These are phyloP conservation scores for Bombylius discolor DNA, from an alignment of 2,888 invertebrate species.

Conservation along the genomic window DNA sequence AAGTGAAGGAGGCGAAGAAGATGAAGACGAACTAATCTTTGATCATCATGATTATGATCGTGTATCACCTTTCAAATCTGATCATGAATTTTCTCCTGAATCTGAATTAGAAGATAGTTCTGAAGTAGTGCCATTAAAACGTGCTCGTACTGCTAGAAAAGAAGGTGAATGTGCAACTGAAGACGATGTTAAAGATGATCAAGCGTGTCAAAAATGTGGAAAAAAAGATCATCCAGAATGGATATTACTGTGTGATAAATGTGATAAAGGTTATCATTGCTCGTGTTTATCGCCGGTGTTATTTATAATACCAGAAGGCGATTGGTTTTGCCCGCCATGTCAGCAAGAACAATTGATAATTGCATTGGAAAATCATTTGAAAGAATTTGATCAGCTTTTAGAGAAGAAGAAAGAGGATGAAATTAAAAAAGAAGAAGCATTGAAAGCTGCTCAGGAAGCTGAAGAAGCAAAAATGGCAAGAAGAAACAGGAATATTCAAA, in stretches of 20 bases:
- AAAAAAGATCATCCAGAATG: conserved; percentile 92
- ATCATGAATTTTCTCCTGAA: conserved; percentile 88
- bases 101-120: conserved; percentile 64
- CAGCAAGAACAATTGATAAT: conserved; percentile 72
- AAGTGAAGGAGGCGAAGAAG: conserved; percentile 38
- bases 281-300: conserved; percentile 87
- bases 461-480: conserved; percentile 16
- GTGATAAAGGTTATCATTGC: conserved; percentile 96
- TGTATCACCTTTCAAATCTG: conserved; percentile 52
- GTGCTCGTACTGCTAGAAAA: conserved; percentile 67
- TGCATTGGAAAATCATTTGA: conserved; percentile 59
- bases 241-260: conserved; percentile 91
- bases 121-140: conserved; percentile 53
- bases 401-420: conserved; percentile 35
- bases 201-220: conserved; percentile 75
- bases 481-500: conserved; percentile 5
- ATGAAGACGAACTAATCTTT: conserved; percentile 37
- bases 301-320: conserved; percentile 88
- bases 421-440: conserved; percentile 18
- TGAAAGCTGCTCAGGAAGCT: conserved; percentile 17
- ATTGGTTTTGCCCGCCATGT: conserved; percentile 97
- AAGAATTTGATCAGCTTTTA: conserved; percentile 61
- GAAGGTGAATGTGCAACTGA: conserved; percentile 63
- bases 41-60: conserved; percentile 39
- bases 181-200: conserved; percentile 25